A percentile compares a stretch with the other conserved stretches of the same genome.
phyloP scores from a whole-genome alignment of 1,140 invertebrate species.

The Apis florea region DNA sequence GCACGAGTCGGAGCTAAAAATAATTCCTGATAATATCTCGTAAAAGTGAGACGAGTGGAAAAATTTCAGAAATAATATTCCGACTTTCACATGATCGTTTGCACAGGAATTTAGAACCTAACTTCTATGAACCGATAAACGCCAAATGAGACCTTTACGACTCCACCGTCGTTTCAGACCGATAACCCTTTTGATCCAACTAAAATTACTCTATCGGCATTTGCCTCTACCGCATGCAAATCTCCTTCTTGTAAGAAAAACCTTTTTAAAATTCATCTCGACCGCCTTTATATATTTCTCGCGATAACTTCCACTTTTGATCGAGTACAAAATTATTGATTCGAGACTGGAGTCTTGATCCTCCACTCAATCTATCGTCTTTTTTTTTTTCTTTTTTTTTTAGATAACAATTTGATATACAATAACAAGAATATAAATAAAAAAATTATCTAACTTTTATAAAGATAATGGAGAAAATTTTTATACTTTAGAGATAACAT shows the following conservation, averaged over 20 bases:
- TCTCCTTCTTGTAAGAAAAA: neutral
- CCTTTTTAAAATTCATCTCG: neutral
- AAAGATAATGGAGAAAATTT: too few species aligned
- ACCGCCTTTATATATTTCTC: neutral
- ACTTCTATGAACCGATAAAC: constrained; percentile 16
- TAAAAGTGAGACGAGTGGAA: neutral
- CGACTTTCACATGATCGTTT: neutral
- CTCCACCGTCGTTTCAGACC: neutral
- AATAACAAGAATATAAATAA: too few species aligned
- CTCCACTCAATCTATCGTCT: neutral
- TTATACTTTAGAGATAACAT: too few species aligned
- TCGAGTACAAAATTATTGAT: neutral
- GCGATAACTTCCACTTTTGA: neutral
- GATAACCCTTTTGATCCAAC: neutral
- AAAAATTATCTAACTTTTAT: too few species aligned
- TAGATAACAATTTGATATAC: too few species aligned
- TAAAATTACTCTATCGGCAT: neutral
- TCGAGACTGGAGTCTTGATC: too few species aligned
- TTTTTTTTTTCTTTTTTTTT: neutral
- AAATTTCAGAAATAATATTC: constrained; percentile 3
- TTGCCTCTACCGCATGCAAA: too few species aligned
- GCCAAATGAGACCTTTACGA: constrained; percentile 26
- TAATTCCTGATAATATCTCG: neutral
- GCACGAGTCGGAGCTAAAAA: neutral
- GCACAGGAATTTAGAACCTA: neutral